Evolutionary conservation across 2,888 invertebrate species (phyloP), one percentile per base, ranked within the genome.

Genomic region (Phengaris alcon): DNA sequence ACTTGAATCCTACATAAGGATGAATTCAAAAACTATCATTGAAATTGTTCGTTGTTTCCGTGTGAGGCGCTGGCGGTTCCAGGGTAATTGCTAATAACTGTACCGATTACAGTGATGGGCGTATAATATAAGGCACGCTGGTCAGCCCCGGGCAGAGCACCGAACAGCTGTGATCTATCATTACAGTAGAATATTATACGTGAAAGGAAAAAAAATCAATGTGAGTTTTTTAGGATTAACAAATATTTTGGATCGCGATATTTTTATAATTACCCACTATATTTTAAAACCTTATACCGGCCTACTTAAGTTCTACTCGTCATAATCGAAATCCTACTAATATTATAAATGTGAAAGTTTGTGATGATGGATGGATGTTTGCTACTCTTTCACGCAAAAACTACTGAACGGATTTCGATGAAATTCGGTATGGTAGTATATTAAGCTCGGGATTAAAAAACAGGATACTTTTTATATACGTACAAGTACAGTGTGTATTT

Each of bases 1-100:
- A 22, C 22, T 22, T 1, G 22, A 22, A 0, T 22, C 22, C 1
- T 22, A 22, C 2, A 9, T 59, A 22, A 15, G 57, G 8, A 59
- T 59, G 9, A 22, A 22, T 22, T 59, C 4, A 59, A 59, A 59
- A 48, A 8, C 6, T 59, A 15, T 35, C 64, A 12, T 12, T 35
- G 35, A 64, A 35, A 10, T 52, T 7, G 48, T 48, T 48, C 48
- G 59, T 57, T 59, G 6, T 64, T 64, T 44, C 64, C 64, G 35
- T 35, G 22, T 13, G 9, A 9, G 64, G 64, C 64, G 22, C 12
- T 1, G 52, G 64, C 35, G 35, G 64, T 64, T 64, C 64, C 64
- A 22, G 15, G 35, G 64, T 64, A 64, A 64, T 64, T 64, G 64
- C 64, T 64, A 64, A 64, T 64, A 64, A 64, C 64, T 64, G 64